These are phyloP conservation scores for Pseudococcus longispinus DNA, from an alignment of 2,888 invertebrate species.

Conservation along the genomic window DNA sequence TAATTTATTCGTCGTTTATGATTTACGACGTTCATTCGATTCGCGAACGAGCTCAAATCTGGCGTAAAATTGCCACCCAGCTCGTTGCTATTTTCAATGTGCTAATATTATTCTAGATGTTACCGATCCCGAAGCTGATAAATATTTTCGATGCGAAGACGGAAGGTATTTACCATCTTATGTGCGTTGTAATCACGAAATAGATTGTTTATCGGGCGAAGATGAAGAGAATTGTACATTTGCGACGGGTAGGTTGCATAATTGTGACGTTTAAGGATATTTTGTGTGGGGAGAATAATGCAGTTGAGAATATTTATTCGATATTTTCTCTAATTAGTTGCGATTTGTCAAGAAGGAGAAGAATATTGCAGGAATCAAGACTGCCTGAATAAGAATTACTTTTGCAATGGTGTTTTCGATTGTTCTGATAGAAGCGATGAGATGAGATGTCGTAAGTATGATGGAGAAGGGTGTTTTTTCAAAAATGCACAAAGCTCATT, in stretches of 20 bases:
- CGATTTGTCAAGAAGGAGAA: slow-evolving; percentile 57
- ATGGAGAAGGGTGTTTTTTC: too few species aligned
- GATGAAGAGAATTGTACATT: slow-evolving; percentile 62
- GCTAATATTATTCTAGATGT: not conserved
- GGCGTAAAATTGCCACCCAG: not conserved
- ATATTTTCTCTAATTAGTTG: not conserved
- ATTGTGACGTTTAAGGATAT: not conserved
- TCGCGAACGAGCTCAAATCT: not conserved
- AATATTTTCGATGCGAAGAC: slow-evolving; percentile 60
- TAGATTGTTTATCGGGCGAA: slow-evolving; percentile 63
- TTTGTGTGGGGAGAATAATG: not conserved
- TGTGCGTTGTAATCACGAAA: slow-evolving; percentile 62
- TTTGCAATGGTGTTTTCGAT: slow-evolving; percentile 63
- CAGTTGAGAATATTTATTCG: not conserved
- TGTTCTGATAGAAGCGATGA: slow-evolving; percentile 66
- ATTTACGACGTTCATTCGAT: not conserved
- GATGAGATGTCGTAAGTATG: slow-evolving; percentile 62
- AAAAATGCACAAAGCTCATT: too few species aligned
- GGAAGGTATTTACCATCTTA: slow-evolving; percentile 61
- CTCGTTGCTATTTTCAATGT: not conserved
- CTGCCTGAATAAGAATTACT: slow-evolving; percentile 59
- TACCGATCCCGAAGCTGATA: slow-evolving; percentile 17
- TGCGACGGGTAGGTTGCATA: not conserved
- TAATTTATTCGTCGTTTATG: slow-evolving; percentile 29
- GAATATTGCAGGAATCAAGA: slow-evolving; percentile 60